These are phyloP conservation scores for Stenodema calcarata DNA, from an alignment of 2,888 invertebrate species.

Conservation along the genomic window DNA sequence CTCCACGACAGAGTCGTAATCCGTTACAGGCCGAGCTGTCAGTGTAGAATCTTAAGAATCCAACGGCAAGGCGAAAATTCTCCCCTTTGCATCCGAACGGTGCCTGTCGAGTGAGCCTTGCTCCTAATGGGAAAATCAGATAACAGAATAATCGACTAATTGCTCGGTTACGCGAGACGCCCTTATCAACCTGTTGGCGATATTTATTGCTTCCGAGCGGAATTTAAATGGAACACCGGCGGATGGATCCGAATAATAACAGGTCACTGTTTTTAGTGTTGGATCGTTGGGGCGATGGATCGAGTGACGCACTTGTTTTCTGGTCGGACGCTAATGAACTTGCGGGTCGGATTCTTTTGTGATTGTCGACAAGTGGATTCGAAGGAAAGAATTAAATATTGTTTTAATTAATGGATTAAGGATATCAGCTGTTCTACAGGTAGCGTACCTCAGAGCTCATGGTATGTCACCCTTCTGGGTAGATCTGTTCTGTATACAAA, in stretches of 20 bases:
- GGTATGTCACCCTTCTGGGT: too few species aligned
- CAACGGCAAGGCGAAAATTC: not conserved
- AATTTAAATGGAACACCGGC: not conserved
- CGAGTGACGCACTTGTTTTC: not conserved
- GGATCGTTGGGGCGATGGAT: not conserved
- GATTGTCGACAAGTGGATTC: not conserved
- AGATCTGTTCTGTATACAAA: too few species aligned
- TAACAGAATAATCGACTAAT: not conserved
- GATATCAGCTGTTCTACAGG: too few species aligned
- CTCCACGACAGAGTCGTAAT: too few species aligned
- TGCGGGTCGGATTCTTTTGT: not conserved
- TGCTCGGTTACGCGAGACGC: not conserved
- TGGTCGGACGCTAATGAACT: not conserved
- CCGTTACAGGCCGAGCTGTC: too few species aligned
- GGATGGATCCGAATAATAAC: not conserved
- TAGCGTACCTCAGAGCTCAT: too few species aligned
- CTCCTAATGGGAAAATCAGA: not conserved
- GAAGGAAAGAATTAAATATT: not conserved
- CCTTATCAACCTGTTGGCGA: not conserved
- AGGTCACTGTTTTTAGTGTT: not conserved
- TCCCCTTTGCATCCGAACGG: not conserved
- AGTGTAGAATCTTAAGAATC: not conserved
- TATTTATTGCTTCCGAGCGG: not conserved
- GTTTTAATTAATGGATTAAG: too few species aligned
- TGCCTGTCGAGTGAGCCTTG: not conserved